phyloP scores from a whole-genome alignment of 2,797 vertebrate genomes.

The Lacerta viridis region DNA sequence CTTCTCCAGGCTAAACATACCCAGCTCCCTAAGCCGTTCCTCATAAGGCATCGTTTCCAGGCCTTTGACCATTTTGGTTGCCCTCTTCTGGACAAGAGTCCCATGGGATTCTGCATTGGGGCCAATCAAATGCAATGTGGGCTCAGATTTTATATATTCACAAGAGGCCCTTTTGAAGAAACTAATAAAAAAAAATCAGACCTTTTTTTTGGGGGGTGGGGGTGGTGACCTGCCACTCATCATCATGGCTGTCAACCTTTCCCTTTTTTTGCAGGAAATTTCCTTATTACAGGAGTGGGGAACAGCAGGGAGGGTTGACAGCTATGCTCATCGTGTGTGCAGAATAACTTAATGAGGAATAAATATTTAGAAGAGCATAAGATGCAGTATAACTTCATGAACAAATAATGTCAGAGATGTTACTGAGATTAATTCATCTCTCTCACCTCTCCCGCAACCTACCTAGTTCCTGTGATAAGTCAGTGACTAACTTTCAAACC shows the following conservation, averaged over 20 bases:
- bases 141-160: slow-evolving; percentile 28
- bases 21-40: too few species aligned
- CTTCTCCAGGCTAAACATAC: too few species aligned
- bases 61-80: too few species aligned
- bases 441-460: not conserved
- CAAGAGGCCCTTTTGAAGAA: not conserved
- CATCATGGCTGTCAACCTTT: too few species aligned
- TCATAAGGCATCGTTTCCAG: too few species aligned
- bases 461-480: slow-evolving; percentile 26
- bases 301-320: too few species aligned
- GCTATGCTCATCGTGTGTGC: not conserved
- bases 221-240: not conserved
- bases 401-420: slow-evolving; percentile 14
- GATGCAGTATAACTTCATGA: not conserved
- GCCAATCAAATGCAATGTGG: not conserved
- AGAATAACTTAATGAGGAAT: slow-evolving; percentile 20
- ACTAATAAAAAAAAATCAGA: not conserved
- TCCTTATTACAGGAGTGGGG: too few species aligned
- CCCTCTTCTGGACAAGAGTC: not conserved
- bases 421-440: slow-evolving; percentile 53
- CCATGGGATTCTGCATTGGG: accelerated
- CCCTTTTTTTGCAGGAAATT: too few species aligned
- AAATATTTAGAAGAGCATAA: slow-evolving; percentile 33
- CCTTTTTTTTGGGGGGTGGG: slow-evolving; percentile 15
- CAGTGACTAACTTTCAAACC: slow-evolving; percentile 42